Evolutionary conservation across 1,140 invertebrate genomes (phyloP).

Genomic region (Araneus ventricosus): DNA sequence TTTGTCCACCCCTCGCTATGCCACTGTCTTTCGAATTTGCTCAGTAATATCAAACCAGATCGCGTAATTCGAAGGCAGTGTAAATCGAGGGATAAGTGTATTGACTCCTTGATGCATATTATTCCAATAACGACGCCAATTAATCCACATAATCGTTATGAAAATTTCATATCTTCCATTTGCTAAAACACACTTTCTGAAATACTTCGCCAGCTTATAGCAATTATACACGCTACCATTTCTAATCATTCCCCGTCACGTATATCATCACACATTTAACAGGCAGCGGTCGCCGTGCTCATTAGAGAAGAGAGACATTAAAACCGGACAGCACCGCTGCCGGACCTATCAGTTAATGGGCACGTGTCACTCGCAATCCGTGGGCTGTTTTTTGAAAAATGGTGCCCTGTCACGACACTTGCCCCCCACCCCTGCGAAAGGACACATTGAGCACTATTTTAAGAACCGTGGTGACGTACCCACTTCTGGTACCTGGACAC

Average conservation of each 20-base stretch:
- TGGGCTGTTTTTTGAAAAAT: constrained; percentile 52
- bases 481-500: not conserved
- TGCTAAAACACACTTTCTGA: constrained; percentile 18
- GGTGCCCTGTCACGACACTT: constrained; percentile 42
- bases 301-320: constrained; percentile 66
- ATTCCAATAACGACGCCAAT: not conserved
- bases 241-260: constrained; percentile 24
- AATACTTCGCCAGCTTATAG: not conserved
- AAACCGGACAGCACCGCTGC: constrained; percentile 31
- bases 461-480: not conserved
- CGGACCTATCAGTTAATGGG: constrained; percentile 60
- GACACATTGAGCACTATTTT: constrained; percentile 11
- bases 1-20: too few relatives aligned
- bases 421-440: not conserved
- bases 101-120: not conserved
- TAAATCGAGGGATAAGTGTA: not conserved
- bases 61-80: too few relatives aligned
- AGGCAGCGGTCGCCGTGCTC: not conserved
- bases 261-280: not conserved
- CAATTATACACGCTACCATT: constrained; percentile 13
- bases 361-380: constrained; percentile 56
- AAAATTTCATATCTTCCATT: not conserved
- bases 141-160: not conserved
- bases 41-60: too few relatives aligned
- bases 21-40: too few relatives aligned